These are phyloP conservation scores for Leptoteleia sp. DNA, from an alignment of 1,140 invertebrate genomes.

Conservation along the genomic window DNA sequence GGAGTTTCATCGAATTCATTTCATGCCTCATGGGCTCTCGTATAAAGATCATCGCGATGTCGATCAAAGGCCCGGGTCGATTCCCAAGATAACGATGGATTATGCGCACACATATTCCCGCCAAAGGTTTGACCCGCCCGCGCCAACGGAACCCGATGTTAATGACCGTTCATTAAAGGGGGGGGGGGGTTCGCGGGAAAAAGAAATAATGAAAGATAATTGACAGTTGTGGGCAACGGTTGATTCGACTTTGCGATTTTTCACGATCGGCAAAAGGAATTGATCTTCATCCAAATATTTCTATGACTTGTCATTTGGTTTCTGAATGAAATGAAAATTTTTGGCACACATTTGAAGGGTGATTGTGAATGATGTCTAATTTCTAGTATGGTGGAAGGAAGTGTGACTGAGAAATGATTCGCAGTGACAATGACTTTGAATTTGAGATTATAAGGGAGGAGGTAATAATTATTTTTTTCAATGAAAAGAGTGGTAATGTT, in stretches of 20 bases:
- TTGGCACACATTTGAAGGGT: too few species aligned
- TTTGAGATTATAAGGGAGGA: too few species aligned
- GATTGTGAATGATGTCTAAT: too few species aligned
- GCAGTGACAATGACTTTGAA: too few species aligned
- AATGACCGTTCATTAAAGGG: slow-evolving; percentile 32
- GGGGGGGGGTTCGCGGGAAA: neutral
- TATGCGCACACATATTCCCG: slow-evolving; percentile 30
- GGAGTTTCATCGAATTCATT: slow-evolving; percentile 64
- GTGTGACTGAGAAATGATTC: too few species aligned
- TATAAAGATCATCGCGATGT: slow-evolving; percentile 37
- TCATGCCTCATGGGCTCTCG: slow-evolving; percentile 54
- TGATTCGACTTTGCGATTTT: neutral
- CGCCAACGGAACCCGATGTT: slow-evolving; percentile 44
- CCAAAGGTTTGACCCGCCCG: slow-evolving; percentile 35
- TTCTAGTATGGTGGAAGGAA: too few species aligned
- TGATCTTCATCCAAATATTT: too few species aligned
- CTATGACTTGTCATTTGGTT: too few species aligned
- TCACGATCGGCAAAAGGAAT: too few species aligned
- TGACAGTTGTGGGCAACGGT: slow-evolving; percentile 4
- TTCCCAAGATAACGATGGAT: slow-evolving; percentile 11
- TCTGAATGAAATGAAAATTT: too few species aligned
- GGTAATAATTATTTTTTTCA: too few species aligned
- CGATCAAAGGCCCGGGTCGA: slow-evolving; percentile 21
- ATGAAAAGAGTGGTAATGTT: too few species aligned
- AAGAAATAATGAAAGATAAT: slow-evolving; percentile 27